These are phyloP conservation scores for Sorex araneus DNA, from an alignment of 2,113 vertebrate genomes.

Conservation along the genomic window DNA sequence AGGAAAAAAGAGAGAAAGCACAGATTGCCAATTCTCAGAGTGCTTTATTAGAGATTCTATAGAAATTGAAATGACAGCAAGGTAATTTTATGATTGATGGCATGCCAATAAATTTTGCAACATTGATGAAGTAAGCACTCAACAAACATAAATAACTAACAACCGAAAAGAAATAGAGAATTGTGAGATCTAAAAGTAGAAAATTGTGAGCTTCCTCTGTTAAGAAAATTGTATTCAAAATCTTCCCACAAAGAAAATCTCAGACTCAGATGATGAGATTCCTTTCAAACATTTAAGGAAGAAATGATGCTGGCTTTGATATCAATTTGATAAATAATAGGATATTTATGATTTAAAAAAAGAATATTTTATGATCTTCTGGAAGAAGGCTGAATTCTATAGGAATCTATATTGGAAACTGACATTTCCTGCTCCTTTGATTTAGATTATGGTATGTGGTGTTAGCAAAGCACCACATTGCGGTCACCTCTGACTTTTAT, in stretches of 20 bases:
- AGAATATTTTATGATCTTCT: slow-evolving; percentile 10
- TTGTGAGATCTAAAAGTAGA: too few relatives aligned
- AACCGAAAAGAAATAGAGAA: slow-evolving; percentile 36
- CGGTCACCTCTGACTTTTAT: not conserved
- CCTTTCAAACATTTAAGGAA: slow-evolving; percentile 44
- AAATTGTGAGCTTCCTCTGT: too few relatives aligned
- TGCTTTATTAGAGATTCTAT: not conserved
- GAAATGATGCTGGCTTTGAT: slow-evolving; percentile 8
- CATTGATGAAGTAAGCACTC: not conserved
- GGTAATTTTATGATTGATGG: not conserved
- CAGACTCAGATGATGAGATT: not conserved
- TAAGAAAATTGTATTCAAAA: slow-evolving; percentile 48
- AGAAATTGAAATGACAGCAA: not conserved
- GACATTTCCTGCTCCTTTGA: slow-evolving; percentile 49
- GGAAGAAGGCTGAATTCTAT: slow-evolving; percentile 32
- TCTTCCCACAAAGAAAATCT: slow-evolving; percentile 20
- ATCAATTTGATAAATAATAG: not conserved
- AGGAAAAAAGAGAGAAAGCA: slow-evolving; percentile 38
- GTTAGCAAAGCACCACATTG: slow-evolving; percentile 33
- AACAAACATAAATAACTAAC: slow-evolving; percentile 1
- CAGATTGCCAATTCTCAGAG: not conserved
- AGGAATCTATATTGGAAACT: slow-evolving; percentile 2
- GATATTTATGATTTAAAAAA: slow-evolving; percentile 7
- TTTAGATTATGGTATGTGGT: not conserved
- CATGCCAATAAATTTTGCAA: slow-evolving; percentile 6